These are phyloP conservation scores for Dryadula phaetusa DNA, from an alignment of 2,888 invertebrate genomes.

Conservation along the genomic window DNA sequence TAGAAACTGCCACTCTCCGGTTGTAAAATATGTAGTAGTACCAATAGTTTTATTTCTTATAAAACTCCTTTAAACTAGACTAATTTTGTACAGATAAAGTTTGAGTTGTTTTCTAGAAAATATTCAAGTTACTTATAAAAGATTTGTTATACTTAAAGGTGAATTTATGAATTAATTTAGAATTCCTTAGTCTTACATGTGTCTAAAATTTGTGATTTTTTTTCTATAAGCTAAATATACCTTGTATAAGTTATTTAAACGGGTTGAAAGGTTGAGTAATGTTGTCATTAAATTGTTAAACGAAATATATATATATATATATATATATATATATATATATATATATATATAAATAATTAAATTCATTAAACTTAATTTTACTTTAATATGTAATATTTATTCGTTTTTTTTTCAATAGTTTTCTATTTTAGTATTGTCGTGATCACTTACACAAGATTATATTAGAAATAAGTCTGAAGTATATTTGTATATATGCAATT, in stretches of 20 bases:
- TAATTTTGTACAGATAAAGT: constrained; percentile 17
- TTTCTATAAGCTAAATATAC: neutral
- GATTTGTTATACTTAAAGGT: no score
- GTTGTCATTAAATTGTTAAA: constrained; percentile 3
- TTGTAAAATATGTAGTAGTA: constrained; percentile 22
- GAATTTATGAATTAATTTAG: no score
- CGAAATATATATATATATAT: no score
- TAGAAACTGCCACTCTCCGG: constrained; percentile 27
- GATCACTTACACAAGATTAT: constrained; percentile 12
- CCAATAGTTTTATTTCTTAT: constrained; percentile 7
- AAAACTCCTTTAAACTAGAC: constrained; percentile 2
- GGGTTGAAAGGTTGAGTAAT: constrained; percentile 14
- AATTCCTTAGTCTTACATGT: neutral
- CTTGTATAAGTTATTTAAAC: neutral
- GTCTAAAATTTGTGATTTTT: neutral
- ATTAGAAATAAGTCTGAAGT: constrained; percentile 18
- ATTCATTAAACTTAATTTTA: neutral
- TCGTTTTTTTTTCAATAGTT: neutral
- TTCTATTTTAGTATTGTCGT: constrained; percentile 6
- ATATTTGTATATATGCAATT: constrained; percentile 10
- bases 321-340: no score
- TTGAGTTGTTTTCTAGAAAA: neutral
- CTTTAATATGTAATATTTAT: constrained; percentile 16
- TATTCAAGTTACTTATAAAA: neutral
- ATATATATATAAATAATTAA: neutral